Evolutionary conservation across 1,140 invertebrate genomes (phyloP).

Genomic region (Brachionus rotundiformis): DNA sequence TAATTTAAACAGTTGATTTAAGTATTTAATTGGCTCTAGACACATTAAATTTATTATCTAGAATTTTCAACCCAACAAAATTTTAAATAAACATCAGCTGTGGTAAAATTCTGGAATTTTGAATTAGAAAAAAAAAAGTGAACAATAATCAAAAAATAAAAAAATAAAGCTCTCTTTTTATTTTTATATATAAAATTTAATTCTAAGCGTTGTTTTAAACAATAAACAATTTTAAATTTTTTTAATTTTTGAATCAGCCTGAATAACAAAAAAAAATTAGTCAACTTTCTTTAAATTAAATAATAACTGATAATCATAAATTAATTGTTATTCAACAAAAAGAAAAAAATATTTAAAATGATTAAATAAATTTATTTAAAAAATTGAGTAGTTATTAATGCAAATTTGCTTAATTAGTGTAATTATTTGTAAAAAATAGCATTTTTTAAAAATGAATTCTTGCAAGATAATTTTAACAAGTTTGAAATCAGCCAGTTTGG

Average conservation of each 20-base stretch:
- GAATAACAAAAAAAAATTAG: too few species aligned
- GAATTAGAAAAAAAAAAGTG: not conserved
- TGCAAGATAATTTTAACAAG: not conserved
- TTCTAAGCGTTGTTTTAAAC: not conserved
- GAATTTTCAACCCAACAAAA: too few species aligned
- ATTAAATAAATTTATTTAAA: not conserved
- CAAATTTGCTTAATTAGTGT: not conserved
- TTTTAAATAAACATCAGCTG: not conserved
- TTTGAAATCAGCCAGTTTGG: not conserved
- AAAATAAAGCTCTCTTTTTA: too few species aligned
- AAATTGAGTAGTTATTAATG: not conserved
- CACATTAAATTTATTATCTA: too few species aligned
- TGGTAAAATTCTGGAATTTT: not conserved
- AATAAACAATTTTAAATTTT: not conserved
- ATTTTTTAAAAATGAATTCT: constrained; percentile 22
- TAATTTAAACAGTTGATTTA: not conserved
- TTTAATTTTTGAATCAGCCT: too few species aligned
- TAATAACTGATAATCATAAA: too few species aligned
- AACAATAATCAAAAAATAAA: not conserved
- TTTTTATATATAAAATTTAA: not conserved
- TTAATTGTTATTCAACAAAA: too few species aligned
- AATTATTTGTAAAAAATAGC: not conserved
- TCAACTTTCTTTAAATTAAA: too few species aligned
- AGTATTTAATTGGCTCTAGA: not conserved
- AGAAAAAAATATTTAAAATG: not conserved